Percentiles rank a stretch among this genome's conserved stretches.
Evolutionary conservation across 1,140 invertebrate genomes (phyloP).

Genomic region (Magallana gigas): DNA sequence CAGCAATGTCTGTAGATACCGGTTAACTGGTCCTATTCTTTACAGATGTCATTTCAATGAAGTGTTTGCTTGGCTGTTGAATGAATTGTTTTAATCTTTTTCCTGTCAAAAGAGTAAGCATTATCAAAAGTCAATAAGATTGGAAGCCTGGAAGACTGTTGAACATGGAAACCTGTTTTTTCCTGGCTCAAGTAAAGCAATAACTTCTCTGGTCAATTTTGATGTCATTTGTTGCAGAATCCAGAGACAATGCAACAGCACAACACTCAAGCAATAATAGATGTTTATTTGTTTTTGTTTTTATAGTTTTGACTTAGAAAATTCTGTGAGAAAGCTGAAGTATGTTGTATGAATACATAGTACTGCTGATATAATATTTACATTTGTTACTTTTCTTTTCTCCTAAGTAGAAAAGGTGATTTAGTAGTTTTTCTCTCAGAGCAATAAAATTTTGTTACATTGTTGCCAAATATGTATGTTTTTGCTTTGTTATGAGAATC

Average conservation of each 20-base stretch:
- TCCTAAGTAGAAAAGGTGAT: neutral
- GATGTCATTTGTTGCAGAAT: neutral
- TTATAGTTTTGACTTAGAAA: neutral
- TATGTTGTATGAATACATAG: neutral
- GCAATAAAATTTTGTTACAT: constrained; percentile 32
- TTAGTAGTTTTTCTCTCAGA: constrained; percentile 12
- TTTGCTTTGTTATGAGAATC: constrained; percentile 25
- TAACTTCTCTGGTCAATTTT: neutral
- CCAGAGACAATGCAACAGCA: neutral
- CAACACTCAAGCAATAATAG: constrained; percentile 19
- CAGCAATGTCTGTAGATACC: neutral
- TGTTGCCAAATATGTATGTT: constrained; percentile 31
- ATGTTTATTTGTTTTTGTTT: neutral
- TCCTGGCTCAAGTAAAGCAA: neutral
- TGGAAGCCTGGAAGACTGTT: neutral
- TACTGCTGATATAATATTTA: constrained; percentile 26
- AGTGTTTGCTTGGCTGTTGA: constrained; percentile 32
- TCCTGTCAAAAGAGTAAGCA: neutral
- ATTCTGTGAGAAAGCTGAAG: neutral
- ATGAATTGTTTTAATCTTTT: constrained; percentile 17
- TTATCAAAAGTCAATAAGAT: constrained; percentile 11
- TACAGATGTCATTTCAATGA: constrained; percentile 10
- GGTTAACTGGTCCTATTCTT: neutral
- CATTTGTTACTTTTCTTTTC: constrained; percentile 25
- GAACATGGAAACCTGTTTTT: neutral